Conservation (phyloP, 2,888 invertebrate genomes). For the Sarcophaga rosellei region DNA sequence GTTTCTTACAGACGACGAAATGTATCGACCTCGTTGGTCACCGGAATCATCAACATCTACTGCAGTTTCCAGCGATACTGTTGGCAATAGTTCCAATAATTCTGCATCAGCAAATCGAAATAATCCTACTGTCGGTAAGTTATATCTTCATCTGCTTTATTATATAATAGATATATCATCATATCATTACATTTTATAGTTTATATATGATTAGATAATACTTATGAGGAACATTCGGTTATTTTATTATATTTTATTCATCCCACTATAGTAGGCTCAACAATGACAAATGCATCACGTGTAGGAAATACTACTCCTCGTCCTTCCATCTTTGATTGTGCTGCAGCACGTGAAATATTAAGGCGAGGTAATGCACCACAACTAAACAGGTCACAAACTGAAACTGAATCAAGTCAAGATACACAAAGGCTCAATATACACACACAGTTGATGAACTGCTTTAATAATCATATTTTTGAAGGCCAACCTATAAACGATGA, state of each 20-base stretch:
- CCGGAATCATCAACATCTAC: not conserved
- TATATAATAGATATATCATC: not conserved
- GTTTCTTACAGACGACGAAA: not conserved
- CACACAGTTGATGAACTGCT: constrained; percentile 74
- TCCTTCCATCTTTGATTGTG: not conserved
- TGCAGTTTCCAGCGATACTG: not conserved
- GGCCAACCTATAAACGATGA: constrained; percentile 76
- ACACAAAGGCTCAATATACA: constrained; percentile 72
- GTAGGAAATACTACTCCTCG: constrained; percentile 20
- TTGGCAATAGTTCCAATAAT: not conserved
- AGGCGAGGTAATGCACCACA: not conserved
- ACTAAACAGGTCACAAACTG: not conserved
- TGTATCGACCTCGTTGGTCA: not conserved
- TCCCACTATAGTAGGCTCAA: constrained; percentile 55
- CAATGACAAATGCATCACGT: constrained; percentile 57
- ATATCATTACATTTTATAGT: too few species aligned
- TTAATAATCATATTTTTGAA: constrained; percentile 75
- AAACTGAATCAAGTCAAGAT: constrained; percentile 19
- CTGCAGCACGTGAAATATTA: not conserved
- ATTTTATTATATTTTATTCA: too few species aligned
- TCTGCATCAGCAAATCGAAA: not conserved
- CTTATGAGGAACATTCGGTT: too few species aligned
- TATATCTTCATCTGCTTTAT: not conserved
- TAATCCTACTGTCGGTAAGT: not conserved
- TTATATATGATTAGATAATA: too few species aligned